Conservation (phyloP, 2,888 invertebrate species). For the Automeris io region DNA sequence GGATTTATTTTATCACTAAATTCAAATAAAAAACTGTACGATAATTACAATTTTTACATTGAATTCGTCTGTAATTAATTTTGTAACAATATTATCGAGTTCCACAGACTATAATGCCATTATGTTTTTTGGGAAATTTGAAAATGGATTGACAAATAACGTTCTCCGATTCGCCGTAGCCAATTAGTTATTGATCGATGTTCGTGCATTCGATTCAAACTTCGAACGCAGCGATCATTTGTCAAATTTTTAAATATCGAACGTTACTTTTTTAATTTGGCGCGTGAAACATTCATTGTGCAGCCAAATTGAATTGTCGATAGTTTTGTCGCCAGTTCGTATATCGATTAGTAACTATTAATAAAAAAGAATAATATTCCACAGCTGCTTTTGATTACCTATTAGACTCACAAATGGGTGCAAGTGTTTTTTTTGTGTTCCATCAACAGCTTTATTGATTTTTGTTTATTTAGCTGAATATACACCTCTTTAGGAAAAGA, state of each 20-base stretch:
- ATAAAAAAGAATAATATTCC: neutral
- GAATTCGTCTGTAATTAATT: too few species aligned
- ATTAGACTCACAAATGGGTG: neutral
- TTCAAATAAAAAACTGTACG: too few species aligned
- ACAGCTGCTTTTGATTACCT: neutral
- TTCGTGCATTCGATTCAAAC: conserved; percentile 41
- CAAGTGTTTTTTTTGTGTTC: neutral
- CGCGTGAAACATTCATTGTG: conserved; percentile 8
- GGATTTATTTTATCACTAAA: too few species aligned
- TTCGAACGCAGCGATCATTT: conserved; percentile 50
- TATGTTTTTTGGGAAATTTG: conserved; percentile 20
- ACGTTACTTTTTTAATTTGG: conserved; percentile 7
- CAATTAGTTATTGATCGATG: conserved; percentile 63
- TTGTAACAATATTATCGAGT: too few species aligned
- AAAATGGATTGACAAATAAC: conserved; percentile 57
- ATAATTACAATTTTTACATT: too few species aligned
- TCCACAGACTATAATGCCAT: too few species aligned
- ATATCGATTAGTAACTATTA: conserved; percentile 4
- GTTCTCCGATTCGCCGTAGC: conserved; percentile 52
- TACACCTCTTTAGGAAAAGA: neutral
- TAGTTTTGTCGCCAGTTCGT: conserved; percentile 14
- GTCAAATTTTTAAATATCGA: conserved; percentile 50
- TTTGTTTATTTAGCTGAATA: neutral
- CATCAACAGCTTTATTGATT: neutral
- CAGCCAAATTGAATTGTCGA: conserved; percentile 11